Evolutionary conservation across 1,140 invertebrate genomes (phyloP).

Genomic region (Pararge aegeria): DNA sequence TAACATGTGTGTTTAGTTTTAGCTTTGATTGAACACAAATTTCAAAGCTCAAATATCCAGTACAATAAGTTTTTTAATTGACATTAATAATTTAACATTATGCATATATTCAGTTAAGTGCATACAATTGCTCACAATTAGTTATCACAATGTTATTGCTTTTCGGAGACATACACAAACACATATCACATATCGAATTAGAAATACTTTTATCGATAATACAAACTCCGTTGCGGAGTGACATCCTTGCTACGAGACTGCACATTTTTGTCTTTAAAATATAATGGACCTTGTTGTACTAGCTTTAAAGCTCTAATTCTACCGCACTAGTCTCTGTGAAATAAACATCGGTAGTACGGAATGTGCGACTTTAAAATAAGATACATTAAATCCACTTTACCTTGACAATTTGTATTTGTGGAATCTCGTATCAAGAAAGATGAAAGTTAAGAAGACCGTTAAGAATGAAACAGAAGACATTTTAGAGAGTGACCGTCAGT

Average conservation of each 20-base stretch:
- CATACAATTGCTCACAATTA: conserved; percentile 61
- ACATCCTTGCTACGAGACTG: not conserved
- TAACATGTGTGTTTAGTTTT: not conserved
- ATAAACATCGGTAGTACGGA: too few relatives aligned
- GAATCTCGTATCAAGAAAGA: not conserved
- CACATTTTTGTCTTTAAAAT: too few relatives aligned
- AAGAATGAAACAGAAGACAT: conserved; percentile 48
- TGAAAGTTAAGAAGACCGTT: not conserved
- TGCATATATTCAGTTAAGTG: conserved; percentile 48
- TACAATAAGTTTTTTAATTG: conserved; percentile 55
- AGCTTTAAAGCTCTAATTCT: too few relatives aligned
- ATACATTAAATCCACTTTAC: too few relatives aligned
- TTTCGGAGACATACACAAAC: conserved; percentile 70
- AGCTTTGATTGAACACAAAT: not conserved
- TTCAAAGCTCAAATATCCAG: conserved; percentile 4
- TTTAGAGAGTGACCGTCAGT: conserved; percentile 51
- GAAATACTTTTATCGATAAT: conserved; percentile 20
- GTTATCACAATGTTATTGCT: conserved; percentile 78
- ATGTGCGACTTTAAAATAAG: too few relatives aligned
- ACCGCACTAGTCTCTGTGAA: too few relatives aligned
- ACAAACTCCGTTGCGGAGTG: conserved; percentile 12
- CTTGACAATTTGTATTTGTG: not conserved
- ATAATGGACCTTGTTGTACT: too few relatives aligned
- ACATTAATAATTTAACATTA: conserved; percentile 53
- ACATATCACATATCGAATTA: conserved; percentile 66